Conservation (phyloP, 2,797 vertebrate species). For the Sciaenops ocellatus region DNA sequence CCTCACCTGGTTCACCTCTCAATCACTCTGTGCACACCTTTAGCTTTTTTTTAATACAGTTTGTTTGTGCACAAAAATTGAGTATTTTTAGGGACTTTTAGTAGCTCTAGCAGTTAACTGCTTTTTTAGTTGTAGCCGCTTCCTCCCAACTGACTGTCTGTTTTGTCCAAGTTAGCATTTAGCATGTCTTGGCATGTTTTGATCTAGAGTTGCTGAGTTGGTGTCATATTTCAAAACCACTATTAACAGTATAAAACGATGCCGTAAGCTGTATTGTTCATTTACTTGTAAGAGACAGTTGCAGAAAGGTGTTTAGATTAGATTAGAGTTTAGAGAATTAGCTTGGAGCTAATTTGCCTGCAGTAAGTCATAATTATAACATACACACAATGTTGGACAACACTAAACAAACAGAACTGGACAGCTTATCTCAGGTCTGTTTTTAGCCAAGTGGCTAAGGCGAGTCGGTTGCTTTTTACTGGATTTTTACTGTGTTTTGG, state of each 20-base stretch:
- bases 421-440: too few species aligned
- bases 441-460: too few species aligned
- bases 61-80: background rate
- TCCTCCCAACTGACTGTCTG: background rate
- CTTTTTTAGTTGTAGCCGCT: background rate
- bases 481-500: too few species aligned
- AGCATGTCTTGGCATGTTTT: background rate
- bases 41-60: background rate
- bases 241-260: background rate
- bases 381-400: too few species aligned
- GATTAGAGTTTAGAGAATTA: background rate
- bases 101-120: too few species aligned
- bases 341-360: background rate
- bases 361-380: too few species aligned
- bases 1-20: conserved; percentile 34
- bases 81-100: too few species aligned
- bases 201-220: background rate
- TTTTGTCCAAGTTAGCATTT: background rate
- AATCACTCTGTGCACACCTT: conserved; percentile 22
- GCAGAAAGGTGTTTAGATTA: background rate
- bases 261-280: too few species aligned
- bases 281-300: too few species aligned
- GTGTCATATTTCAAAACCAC: background rate
- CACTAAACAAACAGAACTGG: too few species aligned
- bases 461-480: too few species aligned